These are phyloP conservation scores for Phaenicophaeus curvirostris DNA, from an alignment of 2,797 vertebrate species.

Conservation along the genomic window DNA sequence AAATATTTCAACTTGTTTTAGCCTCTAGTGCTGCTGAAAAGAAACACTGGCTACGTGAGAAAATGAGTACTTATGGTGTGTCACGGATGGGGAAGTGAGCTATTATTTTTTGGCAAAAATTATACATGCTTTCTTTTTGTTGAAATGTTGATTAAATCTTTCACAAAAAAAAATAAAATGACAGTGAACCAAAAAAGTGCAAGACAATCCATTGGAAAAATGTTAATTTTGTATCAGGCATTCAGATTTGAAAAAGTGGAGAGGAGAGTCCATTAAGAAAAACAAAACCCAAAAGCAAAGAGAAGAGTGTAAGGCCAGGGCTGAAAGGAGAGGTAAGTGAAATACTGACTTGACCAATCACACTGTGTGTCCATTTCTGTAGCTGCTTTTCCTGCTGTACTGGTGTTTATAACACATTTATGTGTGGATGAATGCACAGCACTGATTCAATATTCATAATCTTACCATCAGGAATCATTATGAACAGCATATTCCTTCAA, in stretches of 20 bases:
- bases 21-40: not conserved
- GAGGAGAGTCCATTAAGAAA: not conserved
- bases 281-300: not conserved
- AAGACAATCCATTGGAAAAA: not conserved
- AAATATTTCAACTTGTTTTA: not conserved
- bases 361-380: not conserved
- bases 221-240: not conserved
- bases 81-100: not conserved
- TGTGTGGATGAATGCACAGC: not conserved
- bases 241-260: not conserved
- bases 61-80: not conserved
- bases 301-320: not conserved
- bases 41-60: not conserved
- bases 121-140: not conserved
- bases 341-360: not conserved
- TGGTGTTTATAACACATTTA: fast-evolving
- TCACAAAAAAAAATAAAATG: not conserved
- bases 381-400: not conserved
- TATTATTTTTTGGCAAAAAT: not conserved
- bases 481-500: not conserved
- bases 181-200: not conserved
- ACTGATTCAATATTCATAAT: not conserved
- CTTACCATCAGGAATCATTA: not conserved
- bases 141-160: not conserved
- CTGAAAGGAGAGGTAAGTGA: not conserved